Evolutionary conservation across 2,113 vertebrate genomes (phyloP).

Genomic region (Aegithalos caudatus): DNA sequence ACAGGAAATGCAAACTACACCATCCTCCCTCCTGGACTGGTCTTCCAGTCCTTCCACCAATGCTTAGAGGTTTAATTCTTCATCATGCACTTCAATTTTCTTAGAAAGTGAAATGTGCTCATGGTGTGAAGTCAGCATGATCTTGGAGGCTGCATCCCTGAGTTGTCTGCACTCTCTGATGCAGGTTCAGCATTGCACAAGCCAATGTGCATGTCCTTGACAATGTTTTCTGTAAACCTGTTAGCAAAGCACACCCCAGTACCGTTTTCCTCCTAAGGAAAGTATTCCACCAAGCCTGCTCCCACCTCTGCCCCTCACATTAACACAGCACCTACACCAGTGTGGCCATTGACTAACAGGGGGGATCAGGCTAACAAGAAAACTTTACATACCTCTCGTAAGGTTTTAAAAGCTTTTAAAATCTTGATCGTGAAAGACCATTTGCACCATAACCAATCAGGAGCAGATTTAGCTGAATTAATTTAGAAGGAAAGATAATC

Average conservation of each 20-base stretch:
- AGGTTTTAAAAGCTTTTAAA: neutral
- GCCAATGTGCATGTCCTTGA: neutral
- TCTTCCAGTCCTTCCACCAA: neutral
- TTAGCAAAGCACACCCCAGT: neutral
- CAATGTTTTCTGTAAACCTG: neutral
- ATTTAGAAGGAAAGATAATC: neutral
- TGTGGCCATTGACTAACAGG: neutral
- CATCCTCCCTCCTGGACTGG: neutral
- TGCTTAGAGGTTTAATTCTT: neutral
- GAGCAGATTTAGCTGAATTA: neutral
- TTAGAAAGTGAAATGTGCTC: neutral
- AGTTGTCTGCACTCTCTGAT: accelerated
- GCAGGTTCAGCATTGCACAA: too few relatives aligned
- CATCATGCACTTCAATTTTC: neutral
- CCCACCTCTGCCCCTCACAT: neutral
- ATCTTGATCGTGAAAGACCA: neutral
- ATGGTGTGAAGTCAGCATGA: accelerated
- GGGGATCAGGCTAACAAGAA: neutral
- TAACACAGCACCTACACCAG: neutral
- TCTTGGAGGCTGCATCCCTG: neutral
- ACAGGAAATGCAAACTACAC: neutral
- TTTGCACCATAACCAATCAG: neutral
- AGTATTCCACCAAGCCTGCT: neutral
- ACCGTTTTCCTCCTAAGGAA: neutral
- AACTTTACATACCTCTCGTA: neutral